Evolutionary conservation across 2,888 invertebrate genomes (phyloP), one percentile per base, ranked within the genome.

Genomic region (Leucophenga montana): DNA sequence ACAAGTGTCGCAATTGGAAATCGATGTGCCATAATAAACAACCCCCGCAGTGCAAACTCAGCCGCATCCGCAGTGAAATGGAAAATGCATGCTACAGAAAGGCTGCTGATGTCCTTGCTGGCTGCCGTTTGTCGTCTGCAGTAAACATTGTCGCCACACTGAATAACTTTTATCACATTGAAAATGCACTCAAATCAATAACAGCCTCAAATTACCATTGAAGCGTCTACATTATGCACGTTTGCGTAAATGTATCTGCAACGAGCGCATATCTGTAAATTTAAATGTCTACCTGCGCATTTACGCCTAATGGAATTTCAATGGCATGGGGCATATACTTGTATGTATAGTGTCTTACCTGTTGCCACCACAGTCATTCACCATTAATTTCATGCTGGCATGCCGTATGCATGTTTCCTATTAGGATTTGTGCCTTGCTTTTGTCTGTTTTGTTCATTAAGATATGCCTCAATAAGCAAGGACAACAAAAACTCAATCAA

Each of bases 1-100:
- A 57, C 62, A 62, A 62, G 62, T 64, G 62, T 64, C 27, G 61
- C 61, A 61, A 61, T 61, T 61, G 59, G 59, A 61, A 61, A 39
- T 61, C 39, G 16, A 39, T 61, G n/a, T 4, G 39, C 1, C 3
- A 0, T 8, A 39, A 39, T 39, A 3, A 39, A 39, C 39, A 39
- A 33, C 61, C 61, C 44, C 61, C 44, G 61, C 13, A 61, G 33
- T 33, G 39, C 61, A n/a, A 16, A 33, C n/a, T 33, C 22, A 3
- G 9, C 9, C 11, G 8, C 39, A 33, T 33, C 33, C 33, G 33
- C 33, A 39, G 1, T 39, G 39, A 39, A 39, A 39, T 39, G 39
- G 61, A 39, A 39, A 39, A 39, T 39, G 39, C 39, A 39, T 39
- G 33, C 33, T 33, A 5, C 11, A 39, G 8, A 39, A 39, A 39